A percentile compares a stretch with the other conserved stretches of the same genome.
phyloP scores from a whole-genome alignment of 2,113 vertebrate species.

The Catharus fuscescens region DNA sequence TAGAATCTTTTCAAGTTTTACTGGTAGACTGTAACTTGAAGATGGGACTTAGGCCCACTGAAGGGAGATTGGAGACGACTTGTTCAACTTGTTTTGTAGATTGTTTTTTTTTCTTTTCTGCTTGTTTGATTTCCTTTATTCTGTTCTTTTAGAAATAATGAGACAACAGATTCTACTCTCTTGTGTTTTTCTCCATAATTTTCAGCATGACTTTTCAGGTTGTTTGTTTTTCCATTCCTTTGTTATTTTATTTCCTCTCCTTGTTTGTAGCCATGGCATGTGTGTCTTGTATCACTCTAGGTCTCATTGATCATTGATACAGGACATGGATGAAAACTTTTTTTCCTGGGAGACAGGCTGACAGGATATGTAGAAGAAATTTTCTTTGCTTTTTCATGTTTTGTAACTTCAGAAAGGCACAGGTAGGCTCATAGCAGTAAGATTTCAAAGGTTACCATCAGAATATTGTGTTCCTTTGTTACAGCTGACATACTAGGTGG shows the following conservation, averaged over 20 bases:
- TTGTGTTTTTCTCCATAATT: not conserved
- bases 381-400: not conserved
- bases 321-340: not conserved
- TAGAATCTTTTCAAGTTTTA: not conserved
- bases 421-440: not conserved
- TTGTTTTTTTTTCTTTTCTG: not conserved
- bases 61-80: not conserved
- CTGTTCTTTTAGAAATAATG: not conserved
- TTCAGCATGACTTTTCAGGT: not conserved
- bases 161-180: not conserved
- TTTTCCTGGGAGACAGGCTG: not conserved
- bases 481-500: not conserved
- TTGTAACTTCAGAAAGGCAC: not conserved
- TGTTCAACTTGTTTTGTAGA: not conserved
- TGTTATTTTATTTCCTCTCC: not conserved
- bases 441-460: not conserved
- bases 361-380: not conserved
- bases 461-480: not conserved
- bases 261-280: not conserved
- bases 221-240: not conserved
- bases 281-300: not conserved
- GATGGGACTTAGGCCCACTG: not conserved
- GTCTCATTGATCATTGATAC: not conserved
- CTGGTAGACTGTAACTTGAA: not conserved
- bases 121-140: not conserved